Percentiles rank a stretch among this genome's conserved stretches.
Conservation (phyloP, 2,888 invertebrate species). For the Harpalus rufipes region DNA sequence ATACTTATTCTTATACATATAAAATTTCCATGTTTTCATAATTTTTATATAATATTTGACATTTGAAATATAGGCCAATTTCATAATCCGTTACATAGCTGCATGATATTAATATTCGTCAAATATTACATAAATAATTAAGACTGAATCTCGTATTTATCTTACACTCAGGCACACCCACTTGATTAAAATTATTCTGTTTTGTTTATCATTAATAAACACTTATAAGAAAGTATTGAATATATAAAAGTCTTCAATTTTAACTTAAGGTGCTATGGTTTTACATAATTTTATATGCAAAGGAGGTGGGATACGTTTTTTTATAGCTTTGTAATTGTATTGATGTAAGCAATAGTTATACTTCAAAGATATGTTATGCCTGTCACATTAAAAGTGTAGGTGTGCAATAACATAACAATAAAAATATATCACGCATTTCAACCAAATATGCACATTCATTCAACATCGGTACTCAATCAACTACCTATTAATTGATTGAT, state of each 20-base stretch:
- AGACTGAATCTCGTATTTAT: not conserved
- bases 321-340: not conserved
- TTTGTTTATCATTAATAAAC: not conserved
- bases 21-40: too few relatives aligned
- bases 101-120: not conserved
- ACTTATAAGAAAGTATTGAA: not conserved
- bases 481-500: too few relatives aligned
- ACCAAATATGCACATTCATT: not conserved
- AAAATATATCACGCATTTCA: not conserved
- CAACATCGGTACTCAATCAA: too few relatives aligned
- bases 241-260: not conserved
- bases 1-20: too few relatives aligned
- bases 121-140: not conserved
- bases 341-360: not conserved
- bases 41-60: not conserved
- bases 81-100: not conserved
- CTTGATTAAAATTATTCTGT: not conserved
- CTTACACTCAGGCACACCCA: not conserved
- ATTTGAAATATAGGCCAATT: not conserved
- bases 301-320: not conserved
- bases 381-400: not conserved
- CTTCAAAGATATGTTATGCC: not conserved
- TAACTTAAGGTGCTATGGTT: not conserved
- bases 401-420: not conserved
- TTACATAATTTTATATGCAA: not conserved